Percentiles rank a stretch among this genome's conserved stretches.
Conservation (phyloP, 2,888 invertebrate species). For the Hipparchia sbordonii region DNA sequence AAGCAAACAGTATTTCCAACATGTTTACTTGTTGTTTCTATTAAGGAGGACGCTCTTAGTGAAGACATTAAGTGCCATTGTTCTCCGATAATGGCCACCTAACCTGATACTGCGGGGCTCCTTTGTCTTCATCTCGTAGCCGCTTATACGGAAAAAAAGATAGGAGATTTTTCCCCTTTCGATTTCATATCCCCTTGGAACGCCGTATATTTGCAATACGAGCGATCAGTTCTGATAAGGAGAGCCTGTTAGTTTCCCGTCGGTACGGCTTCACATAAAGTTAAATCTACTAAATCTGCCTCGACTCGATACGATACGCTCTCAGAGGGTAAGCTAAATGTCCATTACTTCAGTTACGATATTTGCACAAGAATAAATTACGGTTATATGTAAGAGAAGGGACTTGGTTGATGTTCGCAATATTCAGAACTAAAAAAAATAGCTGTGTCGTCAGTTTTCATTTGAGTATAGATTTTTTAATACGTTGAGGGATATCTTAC, state of each 20-base stretch:
- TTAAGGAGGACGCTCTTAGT: constrained; percentile 12
- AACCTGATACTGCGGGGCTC: constrained; percentile 17
- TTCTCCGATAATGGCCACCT: constrained; percentile 21
- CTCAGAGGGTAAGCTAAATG: constrained; percentile 56
- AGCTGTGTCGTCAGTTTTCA: too few species aligned
- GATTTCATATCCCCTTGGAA: constrained; percentile 41
- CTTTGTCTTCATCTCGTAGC: constrained; percentile 22
- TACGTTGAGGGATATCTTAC: too few species aligned
- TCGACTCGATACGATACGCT: constrained; percentile 52
- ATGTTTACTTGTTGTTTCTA: constrained; percentile 22
- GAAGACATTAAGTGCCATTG: constrained; percentile 24
- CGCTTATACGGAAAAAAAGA: constrained; percentile 20
- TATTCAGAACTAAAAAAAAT: too few species aligned
- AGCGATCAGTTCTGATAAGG: constrained; percentile 47
- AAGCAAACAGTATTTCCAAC: constrained; percentile 11
- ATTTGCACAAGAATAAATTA: constrained; percentile 57
- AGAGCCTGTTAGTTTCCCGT: constrained; percentile 51
- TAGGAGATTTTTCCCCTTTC: constrained; percentile 33
- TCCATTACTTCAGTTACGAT: constrained; percentile 56
- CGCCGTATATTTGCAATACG: constrained; percentile 36
- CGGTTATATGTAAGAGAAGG: constrained; percentile 35
- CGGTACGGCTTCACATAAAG: constrained; percentile 52
- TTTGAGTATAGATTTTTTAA: too few species aligned
- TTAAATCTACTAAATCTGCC: constrained; percentile 58
- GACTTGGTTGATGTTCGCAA: not conserved